Conservation (phyloP, 2,888 invertebrate species). For the Tiphia femorata region DNA sequence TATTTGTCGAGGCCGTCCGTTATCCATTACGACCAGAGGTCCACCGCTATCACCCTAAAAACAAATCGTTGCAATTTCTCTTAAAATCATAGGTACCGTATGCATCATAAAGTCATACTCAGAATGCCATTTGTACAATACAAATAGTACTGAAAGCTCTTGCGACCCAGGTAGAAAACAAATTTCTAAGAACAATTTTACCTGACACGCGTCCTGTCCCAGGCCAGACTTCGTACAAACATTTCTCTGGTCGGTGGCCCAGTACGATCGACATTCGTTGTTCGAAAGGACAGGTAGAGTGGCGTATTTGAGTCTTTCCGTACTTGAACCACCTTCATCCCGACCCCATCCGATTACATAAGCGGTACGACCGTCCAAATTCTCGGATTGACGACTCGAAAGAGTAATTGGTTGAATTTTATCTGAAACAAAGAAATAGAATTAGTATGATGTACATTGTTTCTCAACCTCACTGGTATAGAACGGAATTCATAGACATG, state of each 20-base stretch:
- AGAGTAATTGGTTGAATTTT: conserved; percentile 37
- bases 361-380: conserved; percentile 7
- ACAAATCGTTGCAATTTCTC: no score
- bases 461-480: no score
- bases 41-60: conserved; percentile 51
- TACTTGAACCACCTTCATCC: conserved; percentile 8
- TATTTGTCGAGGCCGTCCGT: conserved; percentile 35
- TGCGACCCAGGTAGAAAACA: not conserved
- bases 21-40: conserved; percentile 33
- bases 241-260: conserved; percentile 28
- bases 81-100: not conserved
- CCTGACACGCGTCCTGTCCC: conserved; percentile 43
- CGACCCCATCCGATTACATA: conserved; percentile 46
- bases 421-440: conserved; percentile 20
- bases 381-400: not conserved
- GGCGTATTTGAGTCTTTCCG: conserved; percentile 34
- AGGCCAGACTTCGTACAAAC: conserved; percentile 38
- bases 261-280: conserved; percentile 24
- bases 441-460: no score
- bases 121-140: no score
- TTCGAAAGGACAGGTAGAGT: conserved; percentile 34
- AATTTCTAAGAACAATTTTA: conserved; percentile 23
- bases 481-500: no score
- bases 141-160: not conserved
- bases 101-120: not conserved